A percentile compares a stretch with the other conserved stretches of the same genome.
These are phyloP conservation scores for Netelia melanura DNA, from an alignment of 2,888 invertebrate genomes.

Conservation along the genomic window DNA sequence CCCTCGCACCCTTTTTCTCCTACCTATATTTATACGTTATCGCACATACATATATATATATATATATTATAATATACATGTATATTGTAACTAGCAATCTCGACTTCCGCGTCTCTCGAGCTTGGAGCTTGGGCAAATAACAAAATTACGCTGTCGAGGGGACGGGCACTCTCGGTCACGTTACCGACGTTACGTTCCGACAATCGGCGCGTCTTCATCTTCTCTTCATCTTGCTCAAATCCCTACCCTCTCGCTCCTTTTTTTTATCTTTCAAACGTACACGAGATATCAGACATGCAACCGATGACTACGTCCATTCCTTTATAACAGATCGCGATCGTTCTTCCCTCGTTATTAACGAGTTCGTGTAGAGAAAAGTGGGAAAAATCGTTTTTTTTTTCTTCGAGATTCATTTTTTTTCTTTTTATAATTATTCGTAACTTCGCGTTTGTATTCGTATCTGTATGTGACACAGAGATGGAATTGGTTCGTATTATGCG, in stretches of 20 bases:
- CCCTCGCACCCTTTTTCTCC: constrained; percentile 35
- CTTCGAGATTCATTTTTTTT: background rate
- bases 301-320: constrained; percentile 12
- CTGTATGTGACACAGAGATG: constrained; percentile 18
- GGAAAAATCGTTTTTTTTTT: constrained; percentile 54
- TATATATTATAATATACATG: background rate
- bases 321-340: background rate
- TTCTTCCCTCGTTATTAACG: constrained; percentile 62
- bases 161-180: constrained; percentile 58
- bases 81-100: constrained; percentile 48
- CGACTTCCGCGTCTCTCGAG: constrained; percentile 72
- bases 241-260: background rate
- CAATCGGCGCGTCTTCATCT: constrained; percentile 65
- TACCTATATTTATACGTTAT: background rate
- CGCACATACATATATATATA: background rate
- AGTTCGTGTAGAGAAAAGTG: constrained; percentile 69
- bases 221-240: constrained; percentile 62
- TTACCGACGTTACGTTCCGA: constrained; percentile 62
- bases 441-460: background rate
- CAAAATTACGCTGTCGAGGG: constrained; percentile 71
- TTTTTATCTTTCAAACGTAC: constrained; percentile 45
- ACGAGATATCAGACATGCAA: constrained; percentile 17
- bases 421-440: constrained; percentile 10
- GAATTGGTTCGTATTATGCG: constrained; percentile 22
- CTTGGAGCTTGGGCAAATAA: constrained; percentile 75